Conservation (phyloP, 2,797 vertebrate genomes). For the Microctenopoma lineatum region DNA sequence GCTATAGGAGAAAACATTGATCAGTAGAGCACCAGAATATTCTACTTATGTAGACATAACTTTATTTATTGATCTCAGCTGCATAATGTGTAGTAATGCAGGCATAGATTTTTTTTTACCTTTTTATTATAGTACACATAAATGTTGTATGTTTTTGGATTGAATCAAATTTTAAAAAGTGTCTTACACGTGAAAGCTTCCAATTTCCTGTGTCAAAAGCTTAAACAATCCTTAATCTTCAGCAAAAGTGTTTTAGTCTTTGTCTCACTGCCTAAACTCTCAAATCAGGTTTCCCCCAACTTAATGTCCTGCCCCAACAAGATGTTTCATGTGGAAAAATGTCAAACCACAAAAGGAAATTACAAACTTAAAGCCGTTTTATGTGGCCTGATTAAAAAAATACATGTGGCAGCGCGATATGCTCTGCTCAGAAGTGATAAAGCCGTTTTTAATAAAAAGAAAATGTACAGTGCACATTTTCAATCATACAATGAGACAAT, state of each 20-base stretch:
- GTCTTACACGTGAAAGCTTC: too few relatives aligned
- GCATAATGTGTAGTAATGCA: background rate
- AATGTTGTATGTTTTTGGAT: background rate
- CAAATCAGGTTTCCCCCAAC: conserved; percentile 9
- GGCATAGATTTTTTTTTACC: too few relatives aligned
- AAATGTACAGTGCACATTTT: background rate
- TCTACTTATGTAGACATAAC: background rate
- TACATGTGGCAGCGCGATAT: background rate
- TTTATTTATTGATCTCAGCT: background rate
- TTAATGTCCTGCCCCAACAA: conserved; percentile 1
- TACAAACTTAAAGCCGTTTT: background rate
- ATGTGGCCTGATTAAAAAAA: conserved; percentile 8
- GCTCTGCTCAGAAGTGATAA: background rate
- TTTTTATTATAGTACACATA: background rate
- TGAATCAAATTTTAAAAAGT: too few relatives aligned
- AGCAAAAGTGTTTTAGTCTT: background rate
- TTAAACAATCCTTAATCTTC: too few relatives aligned
- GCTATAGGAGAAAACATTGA: conserved; percentile 2
- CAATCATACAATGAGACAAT: background rate
- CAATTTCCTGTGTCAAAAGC: too few relatives aligned
- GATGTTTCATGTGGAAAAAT: conserved; percentile 33
- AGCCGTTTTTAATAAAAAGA: background rate
- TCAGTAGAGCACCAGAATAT: conserved; percentile 16
- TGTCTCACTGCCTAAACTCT: conserved; percentile 8
- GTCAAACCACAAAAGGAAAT: conserved; percentile 17